Base-by-base conservation (phyloP, 2,797 vertebrate genomes). In the Miichthys miiuy region DNA sequence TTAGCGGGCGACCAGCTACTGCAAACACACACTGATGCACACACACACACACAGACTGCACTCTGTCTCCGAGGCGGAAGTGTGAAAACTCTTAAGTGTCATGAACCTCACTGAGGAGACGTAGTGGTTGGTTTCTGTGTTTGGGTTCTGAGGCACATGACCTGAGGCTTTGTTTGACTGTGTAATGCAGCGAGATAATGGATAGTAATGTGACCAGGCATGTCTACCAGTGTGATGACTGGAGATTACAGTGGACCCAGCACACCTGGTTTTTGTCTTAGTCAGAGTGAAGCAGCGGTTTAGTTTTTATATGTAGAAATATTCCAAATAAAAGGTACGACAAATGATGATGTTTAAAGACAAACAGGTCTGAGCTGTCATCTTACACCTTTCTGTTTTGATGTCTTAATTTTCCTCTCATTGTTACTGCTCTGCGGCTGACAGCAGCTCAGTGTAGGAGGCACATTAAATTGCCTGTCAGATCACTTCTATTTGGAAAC, bases 101-200 rank as follows among this genome's bases (percentile, higher is more conserved):
- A 18, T 77, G 80, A 76, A 58, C 30, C 60, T 56, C 50, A 38
- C 76, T 3, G 21, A 67, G 65, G 13, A 73, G 38, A 61, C 17
- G 16, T 25, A 27, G 60, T 54, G 78, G 64, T n/a, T 14, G 18
- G 42, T 62, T 60, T 77, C 65, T 66, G 42, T 90, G 83, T 90
- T 85, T 91, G 85, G 85, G 83, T 84, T 89, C 68, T 6, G 21
- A n/a, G 81, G 69, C 84, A 87, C 77, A 68, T 86, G 87, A 87
- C 75, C 48, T 0, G 16, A 72, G 47, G 48, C 21, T 80, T 72
- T 92, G 90, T 93, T 92, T 92, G 89, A 82, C 83, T 80, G 87
- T 92, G 69, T 90, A 91, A 91, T 91, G 77, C 68, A 82, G 86
- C 75, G 78, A 86, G 85, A 89, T 92, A 88, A 91, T 92, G 91